These are phyloP conservation scores for Monochamus saltuarius DNA, from an alignment of 1,140 invertebrate species.

Conservation along the genomic window DNA sequence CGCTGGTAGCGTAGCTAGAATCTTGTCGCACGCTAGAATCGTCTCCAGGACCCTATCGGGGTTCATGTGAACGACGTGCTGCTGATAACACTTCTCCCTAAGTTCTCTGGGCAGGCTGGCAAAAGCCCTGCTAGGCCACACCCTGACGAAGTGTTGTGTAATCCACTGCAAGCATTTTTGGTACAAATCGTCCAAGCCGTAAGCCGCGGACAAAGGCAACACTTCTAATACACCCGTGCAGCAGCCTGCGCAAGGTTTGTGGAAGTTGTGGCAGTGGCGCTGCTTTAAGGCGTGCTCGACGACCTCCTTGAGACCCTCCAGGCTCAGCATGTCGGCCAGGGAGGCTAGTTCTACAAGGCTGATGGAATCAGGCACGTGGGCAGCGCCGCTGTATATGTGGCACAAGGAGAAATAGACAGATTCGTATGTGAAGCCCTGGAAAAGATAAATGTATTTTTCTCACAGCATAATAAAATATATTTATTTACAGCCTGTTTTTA, in stretches of 20 bases:
- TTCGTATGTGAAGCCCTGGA: slow-evolving; percentile 78
- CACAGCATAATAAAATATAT: background rate
- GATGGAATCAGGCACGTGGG: slow-evolving; percentile 79
- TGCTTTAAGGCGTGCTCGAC: slow-evolving; percentile 83
- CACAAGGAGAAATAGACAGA: slow-evolving; percentile 86
- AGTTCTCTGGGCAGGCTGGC: slow-evolving; percentile 77
- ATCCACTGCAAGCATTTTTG: slow-evolving; percentile 80
- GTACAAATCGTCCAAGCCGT: slow-evolving; percentile 84
- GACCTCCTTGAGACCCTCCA: slow-evolving; percentile 88
- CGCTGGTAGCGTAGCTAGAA: slow-evolving; percentile 66
- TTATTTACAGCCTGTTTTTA: too few relatives aligned
- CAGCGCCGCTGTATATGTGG: slow-evolving; percentile 89
- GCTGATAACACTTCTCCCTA: slow-evolving; percentile 78
- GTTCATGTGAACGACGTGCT: slow-evolving; percentile 73
- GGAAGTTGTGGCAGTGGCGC: slow-evolving; percentile 90
- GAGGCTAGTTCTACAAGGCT: slow-evolving; percentile 84
- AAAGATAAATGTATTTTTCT: slow-evolving; percentile 4
- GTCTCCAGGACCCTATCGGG: slow-evolving; percentile 55
- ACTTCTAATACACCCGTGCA: slow-evolving; percentile 70
- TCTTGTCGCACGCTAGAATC: slow-evolving; percentile 69
- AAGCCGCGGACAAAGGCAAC: slow-evolving; percentile 76
- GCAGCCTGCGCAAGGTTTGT: slow-evolving; percentile 64
- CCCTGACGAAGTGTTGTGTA: slow-evolving; percentile 77
- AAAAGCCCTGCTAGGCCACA: slow-evolving; percentile 86
- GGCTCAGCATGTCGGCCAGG: slow-evolving; percentile 81